Percentiles rank a stretch among this genome's conserved stretches.
phyloP scores from a whole-genome alignment of 2,113 vertebrate species.

The Sander lucioperca region DNA sequence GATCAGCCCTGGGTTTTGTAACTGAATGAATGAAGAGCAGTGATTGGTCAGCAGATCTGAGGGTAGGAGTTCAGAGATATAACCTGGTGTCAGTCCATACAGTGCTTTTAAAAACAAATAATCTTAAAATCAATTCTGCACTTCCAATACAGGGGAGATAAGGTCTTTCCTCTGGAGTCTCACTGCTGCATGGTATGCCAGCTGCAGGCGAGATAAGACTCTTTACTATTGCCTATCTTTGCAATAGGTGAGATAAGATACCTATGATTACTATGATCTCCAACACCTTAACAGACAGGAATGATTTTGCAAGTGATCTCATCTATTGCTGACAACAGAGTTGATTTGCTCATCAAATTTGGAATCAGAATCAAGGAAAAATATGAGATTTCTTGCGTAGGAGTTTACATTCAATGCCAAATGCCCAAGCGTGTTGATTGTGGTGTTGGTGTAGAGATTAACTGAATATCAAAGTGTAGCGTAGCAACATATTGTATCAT shows the following conservation, averaged over 20 bases:
- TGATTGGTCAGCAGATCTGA: background rate
- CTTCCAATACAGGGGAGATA: background rate
- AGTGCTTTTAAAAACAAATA: background rate
- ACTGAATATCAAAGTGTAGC: background rate
- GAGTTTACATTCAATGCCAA: constrained; percentile 3
- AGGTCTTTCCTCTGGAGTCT: background rate
- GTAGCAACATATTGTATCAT: background rate
- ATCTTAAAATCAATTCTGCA: background rate
- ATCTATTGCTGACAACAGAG: background rate
- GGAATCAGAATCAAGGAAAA: background rate
- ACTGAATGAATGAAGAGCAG: background rate
- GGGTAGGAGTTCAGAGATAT: background rate
- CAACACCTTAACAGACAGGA: constrained; percentile 15
- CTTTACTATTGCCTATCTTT: background rate
- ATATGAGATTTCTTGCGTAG: background rate
- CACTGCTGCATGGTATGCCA: background rate
- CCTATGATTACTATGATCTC: background rate
- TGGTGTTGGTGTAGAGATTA: background rate
- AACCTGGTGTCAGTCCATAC: background rate
- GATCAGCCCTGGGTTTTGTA: too few relatives aligned
- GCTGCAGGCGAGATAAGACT: background rate
- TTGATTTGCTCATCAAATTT: constrained; percentile 3
- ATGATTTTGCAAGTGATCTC: constrained; percentile 13
- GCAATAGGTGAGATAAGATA: background rate
- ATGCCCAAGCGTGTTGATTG: background rate